Percentiles rank a stretch among this genome's conserved stretches.
Evolutionary conservation across 2,797 vertebrate species (phyloP).

Genomic region (Selene dorsalis): DNA sequence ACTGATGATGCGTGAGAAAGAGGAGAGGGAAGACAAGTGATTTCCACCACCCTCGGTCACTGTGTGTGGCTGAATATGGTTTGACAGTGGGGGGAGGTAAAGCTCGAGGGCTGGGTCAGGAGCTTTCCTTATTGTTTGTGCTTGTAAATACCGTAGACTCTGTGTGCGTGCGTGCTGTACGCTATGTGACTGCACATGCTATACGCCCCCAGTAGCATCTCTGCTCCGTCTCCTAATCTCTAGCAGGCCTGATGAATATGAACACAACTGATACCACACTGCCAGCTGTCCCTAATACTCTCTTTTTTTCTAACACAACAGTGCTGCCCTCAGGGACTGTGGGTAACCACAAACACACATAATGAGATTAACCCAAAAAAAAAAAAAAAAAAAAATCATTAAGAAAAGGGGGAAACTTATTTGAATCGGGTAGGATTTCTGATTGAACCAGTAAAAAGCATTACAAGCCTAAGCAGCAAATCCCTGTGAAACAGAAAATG

Average conservation of each 20-base stretch:
- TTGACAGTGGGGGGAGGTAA: slow-evolving; percentile 58
- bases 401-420: slow-evolving; percentile 66
- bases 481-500: slow-evolving; percentile 36
- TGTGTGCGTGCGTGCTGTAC: slow-evolving; percentile 10
- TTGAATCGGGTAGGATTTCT: slow-evolving; percentile 50
- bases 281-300: slow-evolving; percentile 77
- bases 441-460: slow-evolving; percentile 58
- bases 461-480: slow-evolving; percentile 41
- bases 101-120: slow-evolving; percentile 57
- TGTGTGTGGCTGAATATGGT: slow-evolving; percentile 51
- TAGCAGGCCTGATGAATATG: slow-evolving; percentile 72
- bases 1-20: slow-evolving; percentile 10
- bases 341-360: slow-evolving; percentile 71
- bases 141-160: slow-evolving; percentile 45
- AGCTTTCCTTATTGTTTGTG: slow-evolving; percentile 62
- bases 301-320: slow-evolving; percentile 54
- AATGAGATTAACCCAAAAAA: slow-evolving; percentile 73
- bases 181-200: slow-evolving; percentile 37
- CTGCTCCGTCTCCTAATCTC: slow-evolving; percentile 71
- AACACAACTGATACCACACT: slow-evolving; percentile 74
- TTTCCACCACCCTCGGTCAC: slow-evolving; percentile 33
- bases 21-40: not conserved
- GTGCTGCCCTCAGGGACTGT: slow-evolving; percentile 51
- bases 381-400: slow-evolving; percentile 61
- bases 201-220: slow-evolving; percentile 61